phyloP scores from a whole-genome alignment of 2,888 invertebrate species.

The Unio delphinus region DNA sequence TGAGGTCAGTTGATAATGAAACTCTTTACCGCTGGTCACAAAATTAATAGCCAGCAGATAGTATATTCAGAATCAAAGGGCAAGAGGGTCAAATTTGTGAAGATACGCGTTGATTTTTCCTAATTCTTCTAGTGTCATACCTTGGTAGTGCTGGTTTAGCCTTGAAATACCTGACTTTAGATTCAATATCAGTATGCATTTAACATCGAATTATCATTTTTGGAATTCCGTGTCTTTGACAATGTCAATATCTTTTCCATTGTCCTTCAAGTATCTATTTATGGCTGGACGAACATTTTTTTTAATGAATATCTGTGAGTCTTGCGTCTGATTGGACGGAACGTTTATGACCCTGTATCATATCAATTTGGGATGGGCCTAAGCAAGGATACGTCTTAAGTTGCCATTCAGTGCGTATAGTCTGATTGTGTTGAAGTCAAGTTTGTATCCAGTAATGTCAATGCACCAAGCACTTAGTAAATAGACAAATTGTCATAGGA shows the following conservation, averaged over 20 bases:
- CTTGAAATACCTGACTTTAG: background rate
- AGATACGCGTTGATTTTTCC: background rate
- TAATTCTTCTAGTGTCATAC: background rate
- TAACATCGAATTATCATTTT: constrained; percentile 3
- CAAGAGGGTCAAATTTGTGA: background rate
- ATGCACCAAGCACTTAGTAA: too few species aligned
- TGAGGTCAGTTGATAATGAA: background rate
- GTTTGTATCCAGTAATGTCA: too few species aligned
- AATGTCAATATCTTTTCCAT: constrained; percentile 3
- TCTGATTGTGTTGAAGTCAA: too few species aligned
- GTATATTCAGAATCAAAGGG: constrained; percentile 1
- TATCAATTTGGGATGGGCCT: too few species aligned
- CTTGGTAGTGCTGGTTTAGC: constrained; percentile 3
- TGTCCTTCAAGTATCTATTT: constrained; percentile 2
- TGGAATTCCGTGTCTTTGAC: constrained; percentile 1
- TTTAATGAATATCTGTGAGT: constrained; percentile 1
- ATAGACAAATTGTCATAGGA: too few species aligned
- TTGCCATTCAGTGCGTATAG: too few species aligned
- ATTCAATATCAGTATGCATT: constrained; percentile 5
- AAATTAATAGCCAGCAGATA: constrained; percentile 7
- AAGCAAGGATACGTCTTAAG: too few species aligned
- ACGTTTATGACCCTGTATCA: too few species aligned
- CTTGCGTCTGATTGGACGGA: background rate
- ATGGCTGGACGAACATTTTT: constrained; percentile 3
- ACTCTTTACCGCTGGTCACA: constrained; percentile 2